These are phyloP conservation scores for Drosophila pseudotalamancana DNA, from an alignment of 2,888 invertebrate species.

Conservation along the genomic window DNA sequence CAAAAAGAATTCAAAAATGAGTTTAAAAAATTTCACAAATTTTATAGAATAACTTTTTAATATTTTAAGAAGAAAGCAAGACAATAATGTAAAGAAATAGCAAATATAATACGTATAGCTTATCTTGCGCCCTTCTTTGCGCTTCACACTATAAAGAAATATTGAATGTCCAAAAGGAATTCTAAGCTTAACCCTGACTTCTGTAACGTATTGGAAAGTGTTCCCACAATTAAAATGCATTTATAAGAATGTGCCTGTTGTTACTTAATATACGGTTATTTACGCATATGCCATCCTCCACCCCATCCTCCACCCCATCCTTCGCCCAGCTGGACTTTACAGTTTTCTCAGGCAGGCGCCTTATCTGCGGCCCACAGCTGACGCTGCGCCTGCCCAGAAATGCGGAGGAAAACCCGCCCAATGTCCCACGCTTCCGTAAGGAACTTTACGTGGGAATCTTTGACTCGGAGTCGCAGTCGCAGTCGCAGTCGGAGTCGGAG, in stretches of 20 bases:
- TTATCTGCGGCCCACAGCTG: slow-evolving; percentile 47
- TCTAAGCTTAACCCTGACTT: background rate
- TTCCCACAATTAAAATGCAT: background rate
- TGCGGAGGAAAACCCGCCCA: background rate
- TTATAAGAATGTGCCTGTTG: background rate
- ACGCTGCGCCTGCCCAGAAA: slow-evolving; percentile 23
- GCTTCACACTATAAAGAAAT: too few relatives aligned
- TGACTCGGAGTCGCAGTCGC: slow-evolving; percentile 6
- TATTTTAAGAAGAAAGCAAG: too few relatives aligned
- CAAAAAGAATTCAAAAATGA: too few relatives aligned
- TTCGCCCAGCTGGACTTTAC: background rate
- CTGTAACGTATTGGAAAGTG: background rate
- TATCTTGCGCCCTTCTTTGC: too few relatives aligned
- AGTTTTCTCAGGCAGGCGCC: slow-evolving; percentile 42
- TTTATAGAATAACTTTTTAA: too few relatives aligned
- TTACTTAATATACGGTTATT: background rate
- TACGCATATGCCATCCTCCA: background rate
- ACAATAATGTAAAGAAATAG: too few relatives aligned
- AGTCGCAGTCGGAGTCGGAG: slow-evolving; percentile 20
- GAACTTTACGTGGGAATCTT: slow-evolving; percentile 70
- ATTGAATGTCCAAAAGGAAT: background rate
- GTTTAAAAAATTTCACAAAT: too few relatives aligned
- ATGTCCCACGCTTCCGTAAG: slow-evolving; percentile 50
- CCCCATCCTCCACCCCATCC: background rate
- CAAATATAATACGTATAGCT: too few relatives aligned